Base-by-base conservation (phyloP, 2,113 vertebrate species). In the Sapajus apella region DNA sequence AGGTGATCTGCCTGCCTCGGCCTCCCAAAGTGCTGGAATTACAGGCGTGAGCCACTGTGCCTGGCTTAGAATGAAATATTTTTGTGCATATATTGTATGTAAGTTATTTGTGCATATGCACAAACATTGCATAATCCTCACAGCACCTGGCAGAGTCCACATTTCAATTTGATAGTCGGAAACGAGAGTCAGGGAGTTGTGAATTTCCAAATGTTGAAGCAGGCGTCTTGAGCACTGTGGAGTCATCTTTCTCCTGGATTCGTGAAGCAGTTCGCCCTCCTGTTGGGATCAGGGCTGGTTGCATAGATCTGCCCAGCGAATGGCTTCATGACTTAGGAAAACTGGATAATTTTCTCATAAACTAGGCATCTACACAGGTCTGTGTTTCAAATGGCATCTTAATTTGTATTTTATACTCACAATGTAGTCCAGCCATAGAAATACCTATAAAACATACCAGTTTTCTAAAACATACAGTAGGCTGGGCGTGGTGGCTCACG, bases 21-120 rank as follows among this genome's bases (percentile, higher is more conserved):
- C 52, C 52, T 52, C 52, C 52, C 16, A 52, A 52, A 52, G 52
- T 52, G 52, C 16, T 6, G 50, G 52, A 5, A 17, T 52, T 52
- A 52, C 52, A 52, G 16, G 52, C 16, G 5, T 52, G 52, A 52
- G 52, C 52, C 52, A 52, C 52, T 17, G 52, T 5, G 50, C 50
- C 50, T 1, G 1, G 16, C 5, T 52, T 52, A 47, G 75, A 16
- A 32, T 13, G 8, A 45, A 25, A 8, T 4, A 3, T 27, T 25
- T 40, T 11, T 40, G 20, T 21, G 14, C 13, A 2, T 5, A 11
- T 8, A 3, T 17, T 8, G 32, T 0, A 20, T 61, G 20, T n/a
- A 35, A 56, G 50, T 68, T 10, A 18, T 32, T 55, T 70, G 40
- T 7, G 17, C 5, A 0, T 0, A 6, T 3, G 52, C 1, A 23